Percentiles rank a stretch among this genome's conserved stretches.
Conservation (phyloP, 37 sponge, comb jelly and placozoan species). For the Dysidea cf. avara region DNA sequence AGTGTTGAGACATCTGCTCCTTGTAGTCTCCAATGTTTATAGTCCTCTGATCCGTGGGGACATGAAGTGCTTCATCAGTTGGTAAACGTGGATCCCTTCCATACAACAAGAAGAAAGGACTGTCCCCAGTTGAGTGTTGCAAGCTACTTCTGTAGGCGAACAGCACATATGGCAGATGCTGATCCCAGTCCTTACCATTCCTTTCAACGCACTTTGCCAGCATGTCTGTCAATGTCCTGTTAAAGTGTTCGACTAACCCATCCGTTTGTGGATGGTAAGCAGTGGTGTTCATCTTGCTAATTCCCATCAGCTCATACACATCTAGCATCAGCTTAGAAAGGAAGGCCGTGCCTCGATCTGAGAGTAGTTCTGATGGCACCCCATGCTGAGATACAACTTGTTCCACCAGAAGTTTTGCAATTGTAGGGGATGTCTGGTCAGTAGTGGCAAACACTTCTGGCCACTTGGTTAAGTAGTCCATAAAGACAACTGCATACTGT, state of each 20-base stretch:
- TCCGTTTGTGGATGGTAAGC: conserved; percentile 55
- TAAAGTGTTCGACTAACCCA: conserved; percentile 52
- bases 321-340: conserved; percentile 22
- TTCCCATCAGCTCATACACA: neutral
- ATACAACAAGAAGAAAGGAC: conserved; percentile 45
- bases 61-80: neutral
- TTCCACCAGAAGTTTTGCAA: conserved; percentile 23
- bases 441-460: conserved; percentile 15
- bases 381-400: conserved; percentile 13
- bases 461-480: conserved; percentile 41
- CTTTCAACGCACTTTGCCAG: conserved; percentile 21
- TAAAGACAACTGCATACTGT: conserved; percentile 30
- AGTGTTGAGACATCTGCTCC: neutral
- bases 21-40: conserved; percentile 8
- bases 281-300: conserved; percentile 30
- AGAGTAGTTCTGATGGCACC: conserved; percentile 17
- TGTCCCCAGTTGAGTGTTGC: conserved; percentile 21
- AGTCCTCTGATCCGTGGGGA: neutral
- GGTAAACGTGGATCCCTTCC: conserved; percentile 35
- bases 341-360: conserved; percentile 24
- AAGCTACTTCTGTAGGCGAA: conserved; percentile 31
- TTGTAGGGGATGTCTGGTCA: conserved; percentile 18
- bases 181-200: conserved; percentile 41
- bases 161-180: conserved; percentile 19
- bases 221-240: conserved; percentile 36